Evolutionary conservation across 2,888 invertebrate species (phyloP).

Genomic region (Lasioglossum malachurum): DNA sequence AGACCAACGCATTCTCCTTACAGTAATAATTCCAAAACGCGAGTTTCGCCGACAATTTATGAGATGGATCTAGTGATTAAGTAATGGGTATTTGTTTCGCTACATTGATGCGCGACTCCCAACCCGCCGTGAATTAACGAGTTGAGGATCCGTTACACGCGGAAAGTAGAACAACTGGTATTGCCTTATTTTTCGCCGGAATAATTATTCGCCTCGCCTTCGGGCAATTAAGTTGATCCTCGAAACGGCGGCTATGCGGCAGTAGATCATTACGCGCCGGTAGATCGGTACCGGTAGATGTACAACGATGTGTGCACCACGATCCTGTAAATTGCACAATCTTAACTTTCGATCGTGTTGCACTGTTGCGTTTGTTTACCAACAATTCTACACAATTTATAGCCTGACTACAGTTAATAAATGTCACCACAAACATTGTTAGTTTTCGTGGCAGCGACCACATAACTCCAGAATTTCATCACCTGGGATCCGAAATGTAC

Average conservation of each 20-base stretch:
- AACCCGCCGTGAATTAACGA: neutral
- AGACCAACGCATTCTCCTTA: neutral
- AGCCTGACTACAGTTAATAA: slow-evolving; percentile 4
- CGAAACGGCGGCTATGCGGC: neutral
- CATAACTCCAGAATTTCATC: slow-evolving; percentile 10
- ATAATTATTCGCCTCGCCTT: neutral
- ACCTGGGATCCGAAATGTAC: neutral
- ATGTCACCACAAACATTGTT: slow-evolving; percentile 23
- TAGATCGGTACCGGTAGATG: neutral
- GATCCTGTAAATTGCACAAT: neutral
- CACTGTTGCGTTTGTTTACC: slow-evolving; percentile 19
- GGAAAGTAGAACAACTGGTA: neutral
- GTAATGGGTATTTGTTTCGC: neutral
- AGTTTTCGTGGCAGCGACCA: neutral
- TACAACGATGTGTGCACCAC: neutral
- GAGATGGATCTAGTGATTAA: neutral
- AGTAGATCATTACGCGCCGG: neutral
- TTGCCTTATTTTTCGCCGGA: neutral
- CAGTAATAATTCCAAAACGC: neutral
- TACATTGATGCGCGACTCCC: neutral
- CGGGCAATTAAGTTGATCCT: neutral
- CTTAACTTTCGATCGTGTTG: slow-evolving; percentile 15
- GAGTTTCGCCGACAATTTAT: neutral
- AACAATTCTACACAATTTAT: slow-evolving; percentile 21
- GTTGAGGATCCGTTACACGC: neutral